Evolutionary conservation across 2,797 vertebrate species (phyloP).

Genomic region (Pseudotriccus pelzelni): DNA sequence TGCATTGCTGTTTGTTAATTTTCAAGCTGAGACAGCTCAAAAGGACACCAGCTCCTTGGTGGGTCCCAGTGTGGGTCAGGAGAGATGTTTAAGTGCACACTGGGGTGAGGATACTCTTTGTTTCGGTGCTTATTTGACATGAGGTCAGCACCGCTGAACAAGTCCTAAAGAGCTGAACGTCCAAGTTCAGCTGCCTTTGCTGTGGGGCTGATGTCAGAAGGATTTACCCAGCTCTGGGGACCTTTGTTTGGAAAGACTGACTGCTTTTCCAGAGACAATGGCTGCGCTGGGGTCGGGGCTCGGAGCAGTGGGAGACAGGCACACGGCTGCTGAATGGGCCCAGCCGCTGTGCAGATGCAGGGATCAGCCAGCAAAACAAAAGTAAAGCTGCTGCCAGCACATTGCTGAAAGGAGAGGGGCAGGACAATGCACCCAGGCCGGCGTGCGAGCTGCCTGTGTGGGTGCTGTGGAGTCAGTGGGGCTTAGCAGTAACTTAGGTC

Average conservation of each 20-base stretch:
- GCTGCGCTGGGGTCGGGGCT: background rate
- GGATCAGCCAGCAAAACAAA: conserved; percentile 79
- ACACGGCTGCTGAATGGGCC: conserved; percentile 59
- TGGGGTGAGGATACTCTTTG: background rate
- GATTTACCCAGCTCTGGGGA: conserved; percentile 75
- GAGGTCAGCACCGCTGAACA: conserved; percentile 55
- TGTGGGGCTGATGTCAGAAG: conserved; percentile 72
- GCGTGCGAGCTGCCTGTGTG: conserved; percentile 31
- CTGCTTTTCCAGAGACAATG: conserved; percentile 75
- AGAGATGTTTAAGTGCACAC: accelerated
- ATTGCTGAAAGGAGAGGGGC: conserved; percentile 69
- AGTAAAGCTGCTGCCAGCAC: conserved; percentile 79
- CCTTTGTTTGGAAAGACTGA: conserved; percentile 75
- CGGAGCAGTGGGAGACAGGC: conserved; percentile 26
- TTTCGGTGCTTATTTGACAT: background rate
- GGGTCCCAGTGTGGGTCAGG: background rate
- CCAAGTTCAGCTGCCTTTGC: conserved; percentile 69
- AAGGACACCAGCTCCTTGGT: background rate
- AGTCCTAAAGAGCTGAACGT: conserved; percentile 43
- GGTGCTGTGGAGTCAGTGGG: background rate
- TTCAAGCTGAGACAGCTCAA: background rate
- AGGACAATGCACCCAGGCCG: background rate
- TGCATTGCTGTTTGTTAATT: background rate
- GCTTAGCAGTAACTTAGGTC: background rate
- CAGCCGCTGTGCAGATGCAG: conserved; percentile 73